Percentiles rank a stretch among this genome's conserved stretches.
These are phyloP conservation scores for Coilia nasus DNA, from an alignment of 2,797 vertebrate genomes.

Conservation along the genomic window DNA sequence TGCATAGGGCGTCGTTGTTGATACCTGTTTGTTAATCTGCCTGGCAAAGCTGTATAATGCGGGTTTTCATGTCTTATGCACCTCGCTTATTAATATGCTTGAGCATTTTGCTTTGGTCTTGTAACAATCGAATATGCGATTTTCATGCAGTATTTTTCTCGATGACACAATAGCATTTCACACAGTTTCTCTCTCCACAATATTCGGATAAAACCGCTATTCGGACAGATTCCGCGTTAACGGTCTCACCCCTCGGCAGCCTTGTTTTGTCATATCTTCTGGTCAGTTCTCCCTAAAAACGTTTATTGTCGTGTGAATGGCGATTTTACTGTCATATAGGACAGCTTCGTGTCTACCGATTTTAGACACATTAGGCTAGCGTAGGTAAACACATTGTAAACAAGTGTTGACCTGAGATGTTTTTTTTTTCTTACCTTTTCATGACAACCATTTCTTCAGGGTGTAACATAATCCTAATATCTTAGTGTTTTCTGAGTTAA, in stretches of 20 bases:
- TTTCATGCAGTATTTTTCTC: not conserved
- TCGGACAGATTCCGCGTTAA: not conserved
- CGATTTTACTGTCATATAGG: not conserved
- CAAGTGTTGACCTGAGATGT: not conserved
- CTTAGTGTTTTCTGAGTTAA: not conserved
- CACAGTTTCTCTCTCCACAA: not conserved
- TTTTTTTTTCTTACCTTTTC: not conserved
- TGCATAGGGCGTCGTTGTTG: slow-evolving; percentile 20
- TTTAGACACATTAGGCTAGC: not conserved
- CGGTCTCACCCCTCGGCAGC: not conserved
- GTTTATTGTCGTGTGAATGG: slow-evolving; percentile 13
- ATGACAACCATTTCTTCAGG: not conserved
- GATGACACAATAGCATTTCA: slow-evolving; percentile 8
- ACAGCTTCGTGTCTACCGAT: not conserved
- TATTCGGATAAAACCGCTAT: not conserved
- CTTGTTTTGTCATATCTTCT: not conserved
- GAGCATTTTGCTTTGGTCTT: not conserved
- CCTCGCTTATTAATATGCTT: not conserved
- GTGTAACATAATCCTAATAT: not conserved
- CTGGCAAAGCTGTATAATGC: slow-evolving; percentile 13
- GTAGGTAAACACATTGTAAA: not conserved
- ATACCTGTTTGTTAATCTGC: slow-evolving; percentile 24
- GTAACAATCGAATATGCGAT: not conserved
- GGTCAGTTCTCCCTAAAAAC: not conserved
- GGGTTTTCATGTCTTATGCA: slow-evolving; percentile 9